Evolutionary conservation across 2,888 invertebrate genomes (phyloP).

Genomic region (Synergus itoensis): DNA sequence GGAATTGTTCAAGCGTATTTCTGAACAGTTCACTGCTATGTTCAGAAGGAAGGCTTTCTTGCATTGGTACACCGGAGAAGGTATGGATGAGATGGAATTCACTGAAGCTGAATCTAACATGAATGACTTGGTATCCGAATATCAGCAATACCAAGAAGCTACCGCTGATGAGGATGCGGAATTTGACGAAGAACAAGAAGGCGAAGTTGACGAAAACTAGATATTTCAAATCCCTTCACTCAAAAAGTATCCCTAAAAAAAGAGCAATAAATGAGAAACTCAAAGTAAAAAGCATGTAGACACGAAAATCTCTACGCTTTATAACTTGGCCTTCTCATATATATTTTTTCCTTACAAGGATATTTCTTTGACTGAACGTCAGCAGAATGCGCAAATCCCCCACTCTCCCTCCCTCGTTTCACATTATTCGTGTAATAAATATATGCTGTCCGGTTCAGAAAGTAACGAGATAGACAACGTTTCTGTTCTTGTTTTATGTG

Average conservation of each 20-base stretch:
- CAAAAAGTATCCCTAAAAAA: neutral
- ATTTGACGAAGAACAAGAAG: conserved; percentile 88
- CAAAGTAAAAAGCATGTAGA: neutral
- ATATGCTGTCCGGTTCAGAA: neutral
- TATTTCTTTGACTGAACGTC: neutral
- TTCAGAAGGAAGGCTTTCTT: conserved; percentile 98
- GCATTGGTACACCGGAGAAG: conserved; percentile 99
- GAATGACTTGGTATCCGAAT: conserved; percentile 95
- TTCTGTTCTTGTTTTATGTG: neutral
- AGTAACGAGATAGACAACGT: neutral
- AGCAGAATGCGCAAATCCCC: neutral
- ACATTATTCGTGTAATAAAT: neutral
- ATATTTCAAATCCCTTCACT: conserved; percentile 54
- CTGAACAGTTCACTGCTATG: conserved; percentile 96
- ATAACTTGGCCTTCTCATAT: neutral
- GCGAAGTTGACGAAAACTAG: conserved; percentile 84
- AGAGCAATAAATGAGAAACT: neutral
- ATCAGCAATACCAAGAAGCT: conserved; percentile 97
- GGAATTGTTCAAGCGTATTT: conserved; percentile 93
- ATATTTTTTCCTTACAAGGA: neutral
- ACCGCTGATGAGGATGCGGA: conserved; percentile 93
- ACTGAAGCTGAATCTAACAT: conserved; percentile 98
- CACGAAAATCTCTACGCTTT: neutral
- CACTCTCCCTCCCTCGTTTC: neutral
- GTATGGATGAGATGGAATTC: conserved; percentile 99